Evolutionary conservation across 1,140 invertebrate species (phyloP).

Genomic region (Drosophila ogumai): DNA sequence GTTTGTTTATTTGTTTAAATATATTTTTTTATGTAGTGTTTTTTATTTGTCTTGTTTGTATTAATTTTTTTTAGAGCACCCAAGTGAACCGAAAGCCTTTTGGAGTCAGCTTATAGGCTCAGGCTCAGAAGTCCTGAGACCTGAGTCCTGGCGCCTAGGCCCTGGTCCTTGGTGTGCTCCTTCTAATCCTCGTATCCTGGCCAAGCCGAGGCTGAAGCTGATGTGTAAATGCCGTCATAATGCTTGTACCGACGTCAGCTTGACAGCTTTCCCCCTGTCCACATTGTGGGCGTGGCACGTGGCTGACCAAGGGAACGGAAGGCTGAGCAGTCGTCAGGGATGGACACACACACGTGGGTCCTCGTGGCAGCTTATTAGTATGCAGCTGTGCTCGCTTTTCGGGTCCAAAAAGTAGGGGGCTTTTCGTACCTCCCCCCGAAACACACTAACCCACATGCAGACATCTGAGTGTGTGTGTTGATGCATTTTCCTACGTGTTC

Average conservation of each 20-base stretch:
- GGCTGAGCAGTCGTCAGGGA: neutral
- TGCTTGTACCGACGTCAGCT: slow-evolving; percentile 74
- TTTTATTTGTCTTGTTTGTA: neutral
- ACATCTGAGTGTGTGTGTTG: slow-evolving; percentile 3
- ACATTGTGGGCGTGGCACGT: slow-evolving; percentile 43
- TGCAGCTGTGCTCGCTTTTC: slow-evolving; percentile 47
- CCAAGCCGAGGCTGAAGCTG: slow-evolving; percentile 27
- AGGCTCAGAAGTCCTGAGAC: slow-evolving; percentile 29
- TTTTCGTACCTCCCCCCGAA: slow-evolving; percentile 8
- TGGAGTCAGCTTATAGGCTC: slow-evolving; percentile 64
- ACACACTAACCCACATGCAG: neutral
- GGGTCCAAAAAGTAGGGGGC: slow-evolving; percentile 14
- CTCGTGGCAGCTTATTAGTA: slow-evolving; percentile 51
- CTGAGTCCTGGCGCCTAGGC: slow-evolving; percentile 9
- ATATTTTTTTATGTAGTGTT: too few relatives aligned
- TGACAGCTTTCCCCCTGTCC: slow-evolving; percentile 50
- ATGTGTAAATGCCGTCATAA: slow-evolving; percentile 80
- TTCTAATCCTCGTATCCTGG: slow-evolving; percentile 58
- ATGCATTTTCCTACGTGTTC: slow-evolving; percentile 36
- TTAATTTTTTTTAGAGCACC: neutral
- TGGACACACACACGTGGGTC: slow-evolving; percentile 7
- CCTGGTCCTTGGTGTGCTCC: slow-evolving; percentile 18
- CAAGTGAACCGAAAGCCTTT: slow-evolving; percentile 46
- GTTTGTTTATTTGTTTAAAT: neutral
- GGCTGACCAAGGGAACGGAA: slow-evolving; percentile 24